phyloP scores from a whole-genome alignment of 2,113 vertebrate species.

The Odontophorus gujanensis region DNA sequence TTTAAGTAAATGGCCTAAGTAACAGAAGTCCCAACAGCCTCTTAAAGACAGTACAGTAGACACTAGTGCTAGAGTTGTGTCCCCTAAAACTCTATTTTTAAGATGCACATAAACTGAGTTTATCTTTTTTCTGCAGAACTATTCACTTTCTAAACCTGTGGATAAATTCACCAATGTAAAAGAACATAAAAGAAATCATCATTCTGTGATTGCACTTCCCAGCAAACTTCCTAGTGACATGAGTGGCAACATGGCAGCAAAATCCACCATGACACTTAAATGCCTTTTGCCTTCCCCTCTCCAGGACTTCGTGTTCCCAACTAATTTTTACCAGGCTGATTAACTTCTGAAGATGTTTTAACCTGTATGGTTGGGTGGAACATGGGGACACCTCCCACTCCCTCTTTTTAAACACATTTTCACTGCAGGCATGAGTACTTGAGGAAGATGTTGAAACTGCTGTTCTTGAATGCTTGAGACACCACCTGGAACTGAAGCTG shows the following conservation, averaged over 20 bases:
- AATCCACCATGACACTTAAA: background rate
- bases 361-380: background rate
- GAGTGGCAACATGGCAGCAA: background rate
- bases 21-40: background rate
- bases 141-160: background rate
- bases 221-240: background rate
- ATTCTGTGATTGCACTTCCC: background rate
- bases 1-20: background rate
- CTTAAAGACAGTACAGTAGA: background rate
- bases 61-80: too few relatives aligned
- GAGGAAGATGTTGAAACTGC: background rate
- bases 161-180: background rate
- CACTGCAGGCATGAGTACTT: background rate
- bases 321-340: background rate
- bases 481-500: background rate
- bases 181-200: background rate
- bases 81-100: background rate
- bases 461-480: rapidly evolving
- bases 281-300: background rate
- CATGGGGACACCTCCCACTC: rapidly evolving
- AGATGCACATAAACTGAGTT: background rate
- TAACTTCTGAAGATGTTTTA: background rate
- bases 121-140: background rate
- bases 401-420: background rate
- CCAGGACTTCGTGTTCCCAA: background rate